Conservation (phyloP, 2,113 vertebrate genomes). For the Neopipo cinnamomea region DNA sequence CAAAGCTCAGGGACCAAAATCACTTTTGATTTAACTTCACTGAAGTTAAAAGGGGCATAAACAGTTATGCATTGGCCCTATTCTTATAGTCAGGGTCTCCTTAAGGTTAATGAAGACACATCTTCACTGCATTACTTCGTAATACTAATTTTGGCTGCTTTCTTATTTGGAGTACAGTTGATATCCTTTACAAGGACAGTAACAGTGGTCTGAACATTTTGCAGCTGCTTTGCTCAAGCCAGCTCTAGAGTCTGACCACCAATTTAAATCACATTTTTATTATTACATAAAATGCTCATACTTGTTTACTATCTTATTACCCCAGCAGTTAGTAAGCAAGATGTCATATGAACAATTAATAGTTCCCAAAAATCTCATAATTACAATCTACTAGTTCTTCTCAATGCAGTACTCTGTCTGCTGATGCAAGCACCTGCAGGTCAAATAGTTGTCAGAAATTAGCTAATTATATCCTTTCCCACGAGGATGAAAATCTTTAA, state of each 20-base stretch:
- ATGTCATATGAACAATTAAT: slow-evolving; percentile 54
- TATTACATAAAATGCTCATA: neutral
- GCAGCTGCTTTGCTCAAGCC: neutral
- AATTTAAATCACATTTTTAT: neutral
- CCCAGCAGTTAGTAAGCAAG: slow-evolving; percentile 1
- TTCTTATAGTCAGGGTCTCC: neutral
- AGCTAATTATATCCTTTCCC: slow-evolving; percentile 74
- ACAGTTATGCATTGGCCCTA: neutral
- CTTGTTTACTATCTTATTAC: slow-evolving; percentile 1
- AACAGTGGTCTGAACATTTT: neutral
- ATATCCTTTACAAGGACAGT: neutral
- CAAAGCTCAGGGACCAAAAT: neutral
- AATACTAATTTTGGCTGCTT: neutral
- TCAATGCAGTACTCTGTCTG: slow-evolving; percentile 56
- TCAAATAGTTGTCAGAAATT: slow-evolving; percentile 71
- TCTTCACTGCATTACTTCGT: neutral
- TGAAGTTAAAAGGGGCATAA: neutral
- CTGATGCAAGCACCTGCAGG: slow-evolving; percentile 69
- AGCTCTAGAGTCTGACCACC: neutral
- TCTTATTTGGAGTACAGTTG: neutral
- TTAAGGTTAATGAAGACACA: neutral
- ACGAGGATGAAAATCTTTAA: slow-evolving; percentile 72
- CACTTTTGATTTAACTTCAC: neutral
- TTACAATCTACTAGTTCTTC: slow-evolving; percentile 59
- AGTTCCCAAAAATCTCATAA: slow-evolving; percentile 50